Conservation (phyloP, 1,140 invertebrate species). For the Pteromalus puparum region DNA sequence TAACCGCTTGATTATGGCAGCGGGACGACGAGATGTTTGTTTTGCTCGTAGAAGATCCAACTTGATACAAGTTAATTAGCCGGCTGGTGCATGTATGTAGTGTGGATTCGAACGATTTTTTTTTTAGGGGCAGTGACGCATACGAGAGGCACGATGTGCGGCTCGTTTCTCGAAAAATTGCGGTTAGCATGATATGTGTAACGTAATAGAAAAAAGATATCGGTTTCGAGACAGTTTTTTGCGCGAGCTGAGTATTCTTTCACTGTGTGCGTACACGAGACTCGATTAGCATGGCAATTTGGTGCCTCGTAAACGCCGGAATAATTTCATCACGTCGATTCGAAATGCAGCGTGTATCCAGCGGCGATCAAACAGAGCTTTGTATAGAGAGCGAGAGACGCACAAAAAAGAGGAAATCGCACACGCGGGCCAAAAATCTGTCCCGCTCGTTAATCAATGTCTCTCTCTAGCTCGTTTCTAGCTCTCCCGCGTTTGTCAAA, state of each 20-base stretch:
- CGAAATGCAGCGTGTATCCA: not conserved
- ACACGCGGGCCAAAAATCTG: not conserved
- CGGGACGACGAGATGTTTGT: not conserved
- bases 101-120: not conserved
- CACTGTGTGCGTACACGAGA: no score
- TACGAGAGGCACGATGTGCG: no score
- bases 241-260: no score
- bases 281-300: no score
- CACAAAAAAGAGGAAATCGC: slow-evolving; percentile 1
- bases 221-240: no score
- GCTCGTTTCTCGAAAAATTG: no score
- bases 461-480: not conserved
- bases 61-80: slow-evolving; percentile 28
- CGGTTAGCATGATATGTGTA: no score
- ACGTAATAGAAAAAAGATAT: no score
- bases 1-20: slow-evolving; percentile 31
- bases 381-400: not conserved
- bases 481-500: not conserved
- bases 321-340: not conserved
- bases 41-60: not conserved
- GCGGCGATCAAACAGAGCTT: not conserved
- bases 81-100: not conserved
- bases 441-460: slow-evolving; percentile 21
- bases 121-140: not conserved
- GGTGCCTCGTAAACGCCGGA: not conserved